phyloP scores from a whole-genome alignment of 2,797 vertebrate species.

The Myripristis murdjan region DNA sequence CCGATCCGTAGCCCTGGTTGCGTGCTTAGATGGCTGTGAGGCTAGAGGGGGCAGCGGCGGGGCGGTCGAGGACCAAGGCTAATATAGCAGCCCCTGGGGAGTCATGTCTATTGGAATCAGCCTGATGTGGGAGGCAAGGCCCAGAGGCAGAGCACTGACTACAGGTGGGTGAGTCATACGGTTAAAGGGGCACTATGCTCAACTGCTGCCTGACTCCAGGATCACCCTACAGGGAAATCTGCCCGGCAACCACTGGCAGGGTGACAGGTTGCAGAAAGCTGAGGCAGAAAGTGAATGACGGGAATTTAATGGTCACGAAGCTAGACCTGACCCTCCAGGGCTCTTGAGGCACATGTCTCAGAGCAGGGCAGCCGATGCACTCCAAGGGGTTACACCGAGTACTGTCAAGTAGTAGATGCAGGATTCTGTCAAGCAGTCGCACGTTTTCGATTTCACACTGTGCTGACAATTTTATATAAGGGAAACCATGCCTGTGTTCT shows the following conservation, averaged over 20 bases:
- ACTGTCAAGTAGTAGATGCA: too few relatives aligned
- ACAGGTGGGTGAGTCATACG: constrained; percentile 72
- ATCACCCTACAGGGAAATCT: constrained; percentile 58
- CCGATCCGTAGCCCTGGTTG: constrained; percentile 39
- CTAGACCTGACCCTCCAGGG: constrained; percentile 25
- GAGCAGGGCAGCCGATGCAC: background rate
- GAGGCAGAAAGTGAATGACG: constrained; percentile 17
- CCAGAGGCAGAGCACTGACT: constrained; percentile 44
- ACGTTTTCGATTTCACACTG: background rate
- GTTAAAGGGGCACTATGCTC: constrained; percentile 61
- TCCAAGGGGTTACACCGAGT: background rate
- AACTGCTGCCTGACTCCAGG: constrained; percentile 49
- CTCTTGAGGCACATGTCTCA: background rate
- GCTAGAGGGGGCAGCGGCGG: constrained; percentile 24
- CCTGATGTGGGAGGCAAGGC: constrained; percentile 62
- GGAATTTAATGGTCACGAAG: constrained; percentile 48
- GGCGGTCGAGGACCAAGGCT: constrained; percentile 35
- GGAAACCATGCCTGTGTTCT: background rate
- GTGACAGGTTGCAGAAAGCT: constrained; percentile 20
- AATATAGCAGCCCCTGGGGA: constrained; percentile 66
- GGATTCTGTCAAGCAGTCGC: background rate
- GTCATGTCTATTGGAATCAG: constrained; percentile 73
- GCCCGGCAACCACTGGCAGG: constrained; percentile 50
- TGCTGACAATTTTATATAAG: background rate
- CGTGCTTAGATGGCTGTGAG: constrained; percentile 38